phyloP scores from a whole-genome alignment of 2,797 vertebrate species.

The Amphiprion clarkii region DNA sequence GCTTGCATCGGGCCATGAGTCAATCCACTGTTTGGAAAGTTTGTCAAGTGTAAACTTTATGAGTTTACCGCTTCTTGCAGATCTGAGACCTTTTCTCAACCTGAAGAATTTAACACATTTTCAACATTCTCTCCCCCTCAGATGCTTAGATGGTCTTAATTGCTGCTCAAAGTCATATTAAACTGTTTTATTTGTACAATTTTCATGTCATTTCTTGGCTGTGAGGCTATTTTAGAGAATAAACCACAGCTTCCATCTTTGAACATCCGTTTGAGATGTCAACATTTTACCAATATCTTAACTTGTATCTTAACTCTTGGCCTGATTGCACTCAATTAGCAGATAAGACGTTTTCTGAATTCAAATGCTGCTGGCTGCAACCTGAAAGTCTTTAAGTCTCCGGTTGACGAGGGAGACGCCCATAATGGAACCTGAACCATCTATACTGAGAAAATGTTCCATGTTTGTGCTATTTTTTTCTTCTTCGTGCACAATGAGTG shows the following conservation, averaged over 20 bases:
- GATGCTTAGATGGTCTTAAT: conserved; percentile 28
- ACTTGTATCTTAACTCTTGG: neutral
- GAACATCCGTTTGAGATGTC: neutral
- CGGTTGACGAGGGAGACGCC: neutral
- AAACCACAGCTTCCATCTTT: conserved; percentile 10
- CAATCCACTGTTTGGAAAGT: conserved; percentile 14
- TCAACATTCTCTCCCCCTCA: conserved; percentile 16
- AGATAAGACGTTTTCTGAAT: neutral
- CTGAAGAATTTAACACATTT: conserved; percentile 3
- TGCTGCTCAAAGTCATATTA: conserved; percentile 16
- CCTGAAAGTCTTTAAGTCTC: neutral
- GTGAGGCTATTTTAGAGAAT: conserved; percentile 3
- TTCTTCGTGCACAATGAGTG: conserved; percentile 20
- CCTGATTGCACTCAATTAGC: neutral
- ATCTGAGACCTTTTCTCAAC: neutral
- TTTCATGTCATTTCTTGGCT: conserved; percentile 18
- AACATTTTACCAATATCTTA: neutral
- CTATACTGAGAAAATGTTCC: conserved; percentile 14
- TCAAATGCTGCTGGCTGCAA: neutral
- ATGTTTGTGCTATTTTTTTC: conserved; percentile 20
- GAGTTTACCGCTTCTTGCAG: neutral
- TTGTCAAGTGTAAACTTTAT: conserved; percentile 25
- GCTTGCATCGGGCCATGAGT: neutral
- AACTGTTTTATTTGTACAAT: conserved; percentile 24
- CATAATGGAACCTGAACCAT: conserved; percentile 15